Conservation (phyloP, 2,888 invertebrate species). For the Desoria tigrina region DNA sequence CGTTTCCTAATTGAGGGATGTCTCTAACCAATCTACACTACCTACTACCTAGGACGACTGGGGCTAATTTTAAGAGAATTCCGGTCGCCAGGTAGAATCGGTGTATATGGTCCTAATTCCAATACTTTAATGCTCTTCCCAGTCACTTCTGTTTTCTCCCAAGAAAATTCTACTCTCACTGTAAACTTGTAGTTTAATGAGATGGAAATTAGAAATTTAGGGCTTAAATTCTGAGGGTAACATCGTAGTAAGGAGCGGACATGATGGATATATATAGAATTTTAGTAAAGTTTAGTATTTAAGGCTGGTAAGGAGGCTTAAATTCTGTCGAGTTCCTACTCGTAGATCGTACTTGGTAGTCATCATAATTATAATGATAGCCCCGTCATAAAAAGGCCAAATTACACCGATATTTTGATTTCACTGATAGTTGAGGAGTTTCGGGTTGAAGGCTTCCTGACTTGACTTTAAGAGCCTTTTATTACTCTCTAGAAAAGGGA, state of each 20-base stretch:
- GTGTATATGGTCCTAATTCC: not conserved
- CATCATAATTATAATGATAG: conserved; percentile 29
- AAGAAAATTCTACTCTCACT: not conserved
- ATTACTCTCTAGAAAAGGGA: not conserved
- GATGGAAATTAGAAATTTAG: too few relatives aligned
- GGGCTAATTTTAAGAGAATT: conserved; percentile 45
- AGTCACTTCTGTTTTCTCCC: not conserved
- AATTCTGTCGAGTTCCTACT: too few relatives aligned
- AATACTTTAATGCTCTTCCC: not conserved
- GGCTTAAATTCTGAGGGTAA: too few relatives aligned
- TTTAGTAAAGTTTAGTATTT: too few relatives aligned
- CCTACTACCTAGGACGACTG: conserved; percentile 24
- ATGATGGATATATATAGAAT: too few relatives aligned
- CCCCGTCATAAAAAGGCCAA: conserved; percentile 17
- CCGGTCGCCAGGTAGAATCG: conserved; percentile 27
- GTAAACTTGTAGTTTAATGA: too few relatives aligned
- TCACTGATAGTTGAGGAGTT: conserved; percentile 13
- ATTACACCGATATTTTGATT: conserved; percentile 29
- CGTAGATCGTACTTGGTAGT: too few relatives aligned
- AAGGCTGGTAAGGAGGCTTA: too few relatives aligned
- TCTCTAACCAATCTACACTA: too few relatives aligned
- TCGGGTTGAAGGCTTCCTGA: not conserved
- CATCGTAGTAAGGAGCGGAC: too few relatives aligned
- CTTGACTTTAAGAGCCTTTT: not conserved
- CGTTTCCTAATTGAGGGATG: conserved; percentile 45